A percentile compares a stretch with the other conserved stretches of the same genome.
Conservation (phyloP, 2,888 invertebrate genomes). For the Pseudolycoriella hygida region DNA sequence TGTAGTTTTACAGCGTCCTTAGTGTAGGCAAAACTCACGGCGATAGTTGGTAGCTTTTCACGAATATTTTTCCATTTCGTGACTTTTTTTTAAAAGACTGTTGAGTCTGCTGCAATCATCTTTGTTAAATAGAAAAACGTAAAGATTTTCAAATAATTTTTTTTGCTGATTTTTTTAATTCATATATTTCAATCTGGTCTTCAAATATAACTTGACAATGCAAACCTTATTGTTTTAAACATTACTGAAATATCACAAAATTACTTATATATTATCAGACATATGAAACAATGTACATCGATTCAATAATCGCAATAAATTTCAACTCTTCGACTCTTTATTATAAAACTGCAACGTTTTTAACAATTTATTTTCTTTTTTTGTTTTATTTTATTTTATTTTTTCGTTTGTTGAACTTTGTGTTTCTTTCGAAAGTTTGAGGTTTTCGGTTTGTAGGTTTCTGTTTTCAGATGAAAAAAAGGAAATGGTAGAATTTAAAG, state of each 20-base stretch:
- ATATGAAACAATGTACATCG: too few relatives aligned
- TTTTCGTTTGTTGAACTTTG: conserved; percentile 2
- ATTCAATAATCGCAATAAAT: background rate
- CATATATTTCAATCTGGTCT: conserved; percentile 7
- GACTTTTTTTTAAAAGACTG: too few relatives aligned
- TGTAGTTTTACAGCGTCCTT: too few relatives aligned
- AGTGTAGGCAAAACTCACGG: too few relatives aligned
- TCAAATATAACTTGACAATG: conserved; percentile 7
- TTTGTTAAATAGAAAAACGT: too few relatives aligned
- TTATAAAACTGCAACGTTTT: conserved; percentile 27
- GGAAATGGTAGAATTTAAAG: too few relatives aligned
- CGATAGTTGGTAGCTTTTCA: too few relatives aligned
- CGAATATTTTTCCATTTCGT: too few relatives aligned
- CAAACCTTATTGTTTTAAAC: conserved; percentile 5
- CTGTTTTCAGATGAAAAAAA: too few relatives aligned
- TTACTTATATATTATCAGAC: background rate
- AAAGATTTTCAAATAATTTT: background rate
- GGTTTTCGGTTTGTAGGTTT: too few relatives aligned
- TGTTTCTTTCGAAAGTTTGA: too few relatives aligned
- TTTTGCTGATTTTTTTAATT: conserved; percentile 3
- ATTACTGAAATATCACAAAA: conserved; percentile 7
- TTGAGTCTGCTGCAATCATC: too few relatives aligned
- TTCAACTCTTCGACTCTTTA: conserved; percentile 20
- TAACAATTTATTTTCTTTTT: conserved; percentile 14
- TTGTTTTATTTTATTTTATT: conserved; percentile 2